Base-by-base conservation (phyloP, 92 coral and sea anemone genomes). In the Palythoa heliodiscus region DNA sequence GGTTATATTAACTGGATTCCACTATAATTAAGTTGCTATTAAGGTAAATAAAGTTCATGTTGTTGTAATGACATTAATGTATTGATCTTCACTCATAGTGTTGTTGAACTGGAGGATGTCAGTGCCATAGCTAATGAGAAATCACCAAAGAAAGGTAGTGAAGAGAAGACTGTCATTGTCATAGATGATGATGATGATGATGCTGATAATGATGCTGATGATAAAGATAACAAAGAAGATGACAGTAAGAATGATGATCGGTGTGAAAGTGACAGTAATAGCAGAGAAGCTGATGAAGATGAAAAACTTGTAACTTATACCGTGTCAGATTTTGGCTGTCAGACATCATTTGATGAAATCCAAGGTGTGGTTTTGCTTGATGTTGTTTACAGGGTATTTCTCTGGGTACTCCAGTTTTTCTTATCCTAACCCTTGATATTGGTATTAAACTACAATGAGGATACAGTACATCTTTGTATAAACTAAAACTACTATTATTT, bases 151-250 rank as follows among this genome's bases (percentile, higher is more conserved):
- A 78, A 83, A 52, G 85, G 71, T 14, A 53, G 73, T 24, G 66
- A 75, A 35, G 68, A 23, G 24, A 60, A 71, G 13, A 71, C 90
- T 16, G 90, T 90, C 68, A 90, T 90, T 63, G 63, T 90, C 29
- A 90, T 90, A 82, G 92, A 90, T 20, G 92, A 89, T 48, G 92
- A 90, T 71, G 92, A 90, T 7, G 68, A 47, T 17, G 87, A 80
- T 40, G 68, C 43, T 16, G 88, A 90, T 7, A 58, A 35, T 17
- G 87, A 80, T 40, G 68, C 43, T 16, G 88, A 90, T 24, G 92
- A 89, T 22, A 89, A 89, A 58, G 87, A 86, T 11, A 47, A 24
- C 15, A 85, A 86, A 47, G 86, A 39, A 47, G 40, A 48, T 11
- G 39, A 75, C 6, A 69, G 17, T 25, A 29, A 69, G 47, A 35